Evolutionary conservation across 2,797 vertebrate species (phyloP), one percentile per base, ranked within the genome.

Genomic region (Oreochromis grahami): DNA sequence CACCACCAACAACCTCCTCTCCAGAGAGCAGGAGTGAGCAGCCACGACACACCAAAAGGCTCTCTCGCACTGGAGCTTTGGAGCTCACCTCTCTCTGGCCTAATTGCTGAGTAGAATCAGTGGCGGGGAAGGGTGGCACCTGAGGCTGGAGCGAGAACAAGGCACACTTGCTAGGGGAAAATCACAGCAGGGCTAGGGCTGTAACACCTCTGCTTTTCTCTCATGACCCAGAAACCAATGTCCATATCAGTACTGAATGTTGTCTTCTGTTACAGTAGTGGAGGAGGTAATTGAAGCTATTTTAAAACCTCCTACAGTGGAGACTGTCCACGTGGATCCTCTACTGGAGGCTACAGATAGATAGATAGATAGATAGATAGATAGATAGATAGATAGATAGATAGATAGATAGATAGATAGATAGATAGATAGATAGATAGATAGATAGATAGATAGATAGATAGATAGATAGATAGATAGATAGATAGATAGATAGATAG

Each of bases 201-300:
- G 21, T 72, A 72, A 45, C 65, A 72, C 24, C 65, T 90, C 34
- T 51, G 32, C 53, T 80, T 79, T 79, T 85, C 81, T 83, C 43
- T 53, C 34, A 17, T 94, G 91, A 89, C 87, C 90, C 70, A 43
- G 84, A 93, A 93, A 92, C 36, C 34, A 80, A 56, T 41, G 68
- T 79, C 83, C 83, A 84, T 65, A 84, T 21, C 51, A 65, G 52
- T 24, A 29, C 24, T 86, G 80, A 72, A 87, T 56, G 83, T 58
- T 74, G 74, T 82, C 77, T 81, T 70, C 76, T 86, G 51, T 84
- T 85, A 82, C 77, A 84, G 78, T 50, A 78, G 88, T 80, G 87
- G 83, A 88, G 86, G 88, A 94, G 82, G 82, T 45, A 88, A 76
- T 77, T 83, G 45, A 50, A 29, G 86, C 88, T 93, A 92, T 94